phyloP scores from a whole-genome alignment of 2,113 vertebrate species.

The Grus americana region DNA sequence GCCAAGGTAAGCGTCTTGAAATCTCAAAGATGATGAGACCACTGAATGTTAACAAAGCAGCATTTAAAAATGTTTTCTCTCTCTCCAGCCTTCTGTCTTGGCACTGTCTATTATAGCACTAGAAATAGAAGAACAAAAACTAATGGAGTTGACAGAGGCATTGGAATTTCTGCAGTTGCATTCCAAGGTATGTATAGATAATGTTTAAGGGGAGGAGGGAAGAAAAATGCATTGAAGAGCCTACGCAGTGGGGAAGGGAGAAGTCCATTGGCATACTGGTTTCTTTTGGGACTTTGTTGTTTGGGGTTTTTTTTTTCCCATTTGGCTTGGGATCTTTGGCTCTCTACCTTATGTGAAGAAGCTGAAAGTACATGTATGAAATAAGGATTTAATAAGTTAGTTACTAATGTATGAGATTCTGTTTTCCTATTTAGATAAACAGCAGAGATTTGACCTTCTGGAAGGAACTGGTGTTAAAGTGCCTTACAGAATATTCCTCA shows the following conservation, averaged over 20 bases:
- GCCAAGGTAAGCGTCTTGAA: constrained; percentile 83
- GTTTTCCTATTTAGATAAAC: constrained; percentile 76
- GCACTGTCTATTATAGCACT: constrained; percentile 86
- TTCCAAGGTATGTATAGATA: constrained; percentile 77
- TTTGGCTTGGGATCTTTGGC: background rate
- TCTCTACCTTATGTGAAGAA: background rate
- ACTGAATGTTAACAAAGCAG: background rate
- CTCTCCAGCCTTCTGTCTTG: constrained; percentile 87
- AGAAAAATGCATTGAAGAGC: background rate
- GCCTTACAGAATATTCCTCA: constrained; percentile 90
- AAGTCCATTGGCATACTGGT: background rate
- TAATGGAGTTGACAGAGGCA: constrained; percentile 75
- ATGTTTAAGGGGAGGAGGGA: background rate
- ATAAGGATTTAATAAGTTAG: background rate
- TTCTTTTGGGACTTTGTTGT: background rate
- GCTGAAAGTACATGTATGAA: background rate
- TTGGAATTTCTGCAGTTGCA: constrained; percentile 82
- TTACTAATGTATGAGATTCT: background rate
- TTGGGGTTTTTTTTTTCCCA: background rate
- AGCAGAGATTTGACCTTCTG: constrained; percentile 86
- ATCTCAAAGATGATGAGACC: background rate
- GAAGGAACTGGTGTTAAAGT: constrained; percentile 90
- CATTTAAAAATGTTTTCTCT: constrained; percentile 3
- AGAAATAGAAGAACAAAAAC: constrained; percentile 83
- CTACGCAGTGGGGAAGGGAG: background rate